phyloP scores from a whole-genome alignment of 2,888 invertebrate species.

The Deroplatys truncata region DNA sequence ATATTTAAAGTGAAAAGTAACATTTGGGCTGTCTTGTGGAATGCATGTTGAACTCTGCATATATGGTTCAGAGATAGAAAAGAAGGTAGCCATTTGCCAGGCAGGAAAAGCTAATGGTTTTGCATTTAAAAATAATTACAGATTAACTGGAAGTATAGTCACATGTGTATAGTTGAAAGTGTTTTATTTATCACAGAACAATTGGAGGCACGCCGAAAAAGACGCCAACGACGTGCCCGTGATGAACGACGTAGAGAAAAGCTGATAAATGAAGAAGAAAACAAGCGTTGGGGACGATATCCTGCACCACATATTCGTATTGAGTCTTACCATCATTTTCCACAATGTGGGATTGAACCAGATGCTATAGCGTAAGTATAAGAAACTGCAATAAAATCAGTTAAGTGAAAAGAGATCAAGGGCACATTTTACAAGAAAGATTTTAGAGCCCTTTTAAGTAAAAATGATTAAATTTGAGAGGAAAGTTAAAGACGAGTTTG shows the following conservation, averaged over 20 bases:
- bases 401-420: too few relatives aligned
- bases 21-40: too few relatives aligned
- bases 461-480: too few relatives aligned
- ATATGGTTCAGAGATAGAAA: background rate
- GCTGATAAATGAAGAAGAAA: slow-evolving; percentile 67
- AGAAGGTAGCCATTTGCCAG: background rate
- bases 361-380: background rate
- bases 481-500: too few relatives aligned
- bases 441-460: too few relatives aligned
- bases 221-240: slow-evolving; percentile 65
- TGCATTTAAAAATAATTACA: too few relatives aligned
- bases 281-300: slow-evolving; percentile 66
- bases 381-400: background rate
- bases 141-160: too few relatives aligned
- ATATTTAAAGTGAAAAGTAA: too few relatives aligned
- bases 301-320: slow-evolving; percentile 58
- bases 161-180: too few relatives aligned
- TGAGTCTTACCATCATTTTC: slow-evolving; percentile 59
- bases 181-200: slow-evolving; percentile 54
- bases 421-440: too few relatives aligned
- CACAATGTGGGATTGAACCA: slow-evolving; percentile 41
- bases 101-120: too few relatives aligned
- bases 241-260: slow-evolving; percentile 78
- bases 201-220: slow-evolving; percentile 63
- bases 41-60: too few relatives aligned